A percentile compares a stretch with the other conserved stretches of the same genome.
Conservation (phyloP, 2,797 vertebrate genomes). For the Diceros bicornis region DNA sequence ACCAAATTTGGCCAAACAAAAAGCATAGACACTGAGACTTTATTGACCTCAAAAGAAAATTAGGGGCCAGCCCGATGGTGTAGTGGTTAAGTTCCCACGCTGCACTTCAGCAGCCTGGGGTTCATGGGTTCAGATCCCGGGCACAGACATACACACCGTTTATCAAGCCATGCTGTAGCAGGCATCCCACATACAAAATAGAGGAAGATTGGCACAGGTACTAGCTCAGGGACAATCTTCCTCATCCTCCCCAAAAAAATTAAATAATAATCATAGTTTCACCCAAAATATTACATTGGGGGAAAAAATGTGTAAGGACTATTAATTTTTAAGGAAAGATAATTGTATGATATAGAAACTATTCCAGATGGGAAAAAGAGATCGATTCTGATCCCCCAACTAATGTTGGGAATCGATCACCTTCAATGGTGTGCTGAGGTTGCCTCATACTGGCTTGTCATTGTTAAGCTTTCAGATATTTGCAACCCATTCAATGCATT, state of each 20-base stretch:
- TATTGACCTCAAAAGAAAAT: neutral
- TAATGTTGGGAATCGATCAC: neutral
- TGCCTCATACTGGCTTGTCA: neutral
- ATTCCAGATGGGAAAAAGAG: neutral
- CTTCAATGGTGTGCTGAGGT: neutral
- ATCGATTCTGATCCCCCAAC: too few relatives aligned
- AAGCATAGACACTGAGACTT: neutral
- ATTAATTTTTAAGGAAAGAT: neutral
- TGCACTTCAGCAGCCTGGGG: too few relatives aligned
- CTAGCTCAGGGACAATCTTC: too few relatives aligned
- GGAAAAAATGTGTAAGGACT: neutral
- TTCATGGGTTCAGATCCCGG: too few relatives aligned
- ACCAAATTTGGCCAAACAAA: neutral
- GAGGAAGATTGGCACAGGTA: too few relatives aligned
- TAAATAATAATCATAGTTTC: neutral
- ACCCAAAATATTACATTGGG: neutral
- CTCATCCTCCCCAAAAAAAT: too few relatives aligned
- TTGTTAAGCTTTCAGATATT: neutral
- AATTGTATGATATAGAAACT: neutral
- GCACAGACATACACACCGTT: too few relatives aligned
- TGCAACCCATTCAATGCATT: neutral
- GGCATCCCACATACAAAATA: too few relatives aligned
- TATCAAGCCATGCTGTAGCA: too few relatives aligned
- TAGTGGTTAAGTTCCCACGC: too few relatives aligned
- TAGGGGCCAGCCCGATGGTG: too few relatives aligned